Base-by-base conservation (phyloP, 1,140 invertebrate genomes). In the Gonioctena quinquepunctata region DNA sequence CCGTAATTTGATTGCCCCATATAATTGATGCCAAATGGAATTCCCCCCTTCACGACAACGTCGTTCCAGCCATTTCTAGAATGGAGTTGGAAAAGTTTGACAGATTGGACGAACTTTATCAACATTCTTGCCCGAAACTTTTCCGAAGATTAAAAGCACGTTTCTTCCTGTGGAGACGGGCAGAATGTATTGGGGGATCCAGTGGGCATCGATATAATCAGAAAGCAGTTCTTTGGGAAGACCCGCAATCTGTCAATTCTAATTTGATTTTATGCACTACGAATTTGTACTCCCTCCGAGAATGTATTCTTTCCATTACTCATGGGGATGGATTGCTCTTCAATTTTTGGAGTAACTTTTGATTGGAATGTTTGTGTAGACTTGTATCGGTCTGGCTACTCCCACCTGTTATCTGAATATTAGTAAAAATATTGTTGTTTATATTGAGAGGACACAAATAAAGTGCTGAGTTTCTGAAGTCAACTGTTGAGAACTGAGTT, bases 31-130 rank as follows among this genome's bases (percentile, higher is more conserved):
- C 61, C 59, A 68, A 65, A 68, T 72, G 66, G 65, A 72, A 72
- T 61, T 68, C 66, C 60, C 70, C 27, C 66, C 68, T 63, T 72
- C 70, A 68, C 64, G 66, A 72, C 70, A 72, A 49, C 66, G 50
- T 65, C 70, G 61, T 60, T 68, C 27, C n/a, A 65, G 54, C 70
- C 70, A 72, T 72, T 72, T 68, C 50, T 49, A 54, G 70, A 72
- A 72, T 72, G 59, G 60, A 68, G 70, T 72, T 72, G 64, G 62
- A 72, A 72, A 72, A 72, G 70, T 72, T 72, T 72, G 70, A 72
- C 70, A 72, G 70, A 72, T 72, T 72, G 70, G 49, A 69, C 26
- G 70, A 72, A 72, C 66, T 72, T 72, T 68, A 72, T 69, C 70
- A 72, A 72, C 70, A 72, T 72, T 72, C 68, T 64, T 72, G 70